Evolutionary conservation across 1,140 invertebrate genomes (phyloP), one percentile per base, ranked within the genome.

Genomic region (Halictus rubicundus): DNA sequence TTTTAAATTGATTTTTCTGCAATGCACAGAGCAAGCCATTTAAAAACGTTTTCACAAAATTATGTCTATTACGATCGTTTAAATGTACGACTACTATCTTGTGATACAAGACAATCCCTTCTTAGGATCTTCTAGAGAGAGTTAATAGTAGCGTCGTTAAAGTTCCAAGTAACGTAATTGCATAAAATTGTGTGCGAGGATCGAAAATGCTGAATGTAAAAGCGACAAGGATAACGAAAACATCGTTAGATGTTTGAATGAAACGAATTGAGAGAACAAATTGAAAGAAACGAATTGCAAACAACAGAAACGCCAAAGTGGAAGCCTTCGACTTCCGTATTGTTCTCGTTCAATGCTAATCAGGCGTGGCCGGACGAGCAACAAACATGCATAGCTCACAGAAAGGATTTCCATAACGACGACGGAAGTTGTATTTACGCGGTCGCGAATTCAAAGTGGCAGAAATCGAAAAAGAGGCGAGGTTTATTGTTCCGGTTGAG

Each of bases 331-430:
- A 21, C 54, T 21, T 77, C 27, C 27, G 66, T 70, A 70, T 70
- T 77, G 57, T 77, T 61, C 74, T 16, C 66, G 74, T 77, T 77
- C 54, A 77, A 77, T 77, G 74, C 12, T 77, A 70, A 77, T 77
- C 57, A 61, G 57, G 74, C n/a, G 74, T 39, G 74, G 74, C 57
- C 59, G 21, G 9, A 10, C 66, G 2, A 19, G 19, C 25, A 21
- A 66, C 9, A 70, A 42, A 69, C 54, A 46, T 69, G 54, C 66
- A 70, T 69, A 61, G 54, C 10, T 1, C 10, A 2, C 21, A 16
- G 19, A 54, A 12, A 1, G 37, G 39, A 70, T 70, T 27, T 69
- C 66, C 66, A 70, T 70, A 77, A 61, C 39, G n/a, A 16, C 42
- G 57, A 25, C 39, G 66, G 74, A 69, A 77, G 66, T 70, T 14